Conservation (phyloP, 2,797 vertebrate species). For the Brachyalestes nurse region DNA sequence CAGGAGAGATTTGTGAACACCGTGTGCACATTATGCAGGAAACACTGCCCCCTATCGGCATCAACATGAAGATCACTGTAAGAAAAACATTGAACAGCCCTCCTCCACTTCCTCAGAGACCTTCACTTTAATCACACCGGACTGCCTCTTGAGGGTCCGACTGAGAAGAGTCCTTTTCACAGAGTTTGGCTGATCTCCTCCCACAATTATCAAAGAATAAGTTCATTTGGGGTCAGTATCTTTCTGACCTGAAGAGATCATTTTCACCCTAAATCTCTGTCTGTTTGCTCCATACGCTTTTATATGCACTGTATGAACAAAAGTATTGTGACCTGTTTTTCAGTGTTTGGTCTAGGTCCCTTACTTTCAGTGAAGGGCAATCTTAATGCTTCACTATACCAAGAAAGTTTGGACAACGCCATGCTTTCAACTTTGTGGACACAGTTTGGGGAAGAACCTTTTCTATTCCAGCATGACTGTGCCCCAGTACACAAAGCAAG, state of each 20-base stretch:
- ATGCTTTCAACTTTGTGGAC: no score
- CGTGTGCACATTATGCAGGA: constrained; percentile 45
- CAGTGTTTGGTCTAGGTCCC: no score
- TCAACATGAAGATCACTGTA: constrained; percentile 47
- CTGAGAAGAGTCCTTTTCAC: no score
- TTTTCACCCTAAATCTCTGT: not conserved
- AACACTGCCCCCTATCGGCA: constrained; percentile 76
- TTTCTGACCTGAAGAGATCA: not conserved
- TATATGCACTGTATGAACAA: no score
- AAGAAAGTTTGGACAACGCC: no score
- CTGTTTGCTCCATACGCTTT: not conserved
- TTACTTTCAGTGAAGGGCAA: no score
- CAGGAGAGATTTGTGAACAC: not conserved
- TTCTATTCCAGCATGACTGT: no score
- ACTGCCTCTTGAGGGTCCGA: not conserved
- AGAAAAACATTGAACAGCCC: not conserved
- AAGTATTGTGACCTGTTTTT: no score
- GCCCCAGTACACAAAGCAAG: no score
- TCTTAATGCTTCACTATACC: no score
- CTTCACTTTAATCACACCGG: not conserved
- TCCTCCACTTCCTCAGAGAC: not conserved
- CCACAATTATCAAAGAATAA: not conserved
- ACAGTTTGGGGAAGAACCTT: no score
- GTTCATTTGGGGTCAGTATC: not conserved
- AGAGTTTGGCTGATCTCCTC: not conserved